Evolutionary conservation across 2,888 invertebrate species (phyloP).

Genomic region (Eupithecia vulgata): DNA sequence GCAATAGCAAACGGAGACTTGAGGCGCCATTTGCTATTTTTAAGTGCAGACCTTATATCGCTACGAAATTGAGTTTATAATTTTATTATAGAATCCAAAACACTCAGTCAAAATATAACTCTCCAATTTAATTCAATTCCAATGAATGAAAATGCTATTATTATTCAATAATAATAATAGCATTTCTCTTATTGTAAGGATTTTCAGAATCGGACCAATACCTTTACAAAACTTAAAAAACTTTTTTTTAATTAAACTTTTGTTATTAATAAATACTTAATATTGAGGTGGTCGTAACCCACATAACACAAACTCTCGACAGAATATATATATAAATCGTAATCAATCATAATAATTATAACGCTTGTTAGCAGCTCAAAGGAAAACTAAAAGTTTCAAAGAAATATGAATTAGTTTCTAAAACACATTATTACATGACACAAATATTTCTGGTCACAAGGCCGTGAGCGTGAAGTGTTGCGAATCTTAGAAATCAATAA

Average conservation of each 20-base stretch:
- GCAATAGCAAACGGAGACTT: too few species aligned
- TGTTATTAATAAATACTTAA: background rate
- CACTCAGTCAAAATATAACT: background rate
- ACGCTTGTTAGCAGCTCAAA: constrained; percentile 41
- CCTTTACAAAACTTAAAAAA: too few species aligned
- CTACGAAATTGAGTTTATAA: background rate
- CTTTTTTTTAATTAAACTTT: too few species aligned
- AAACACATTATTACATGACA: constrained; percentile 48
- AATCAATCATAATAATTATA: constrained; percentile 55
- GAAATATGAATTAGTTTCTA: constrained; percentile 49
- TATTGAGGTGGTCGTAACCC: background rate
- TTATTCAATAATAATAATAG: too few species aligned
- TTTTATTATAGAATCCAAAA: background rate
- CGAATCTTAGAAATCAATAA: constrained; percentile 29
- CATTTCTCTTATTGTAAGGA: background rate
- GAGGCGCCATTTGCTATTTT: background rate
- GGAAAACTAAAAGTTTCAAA: constrained; percentile 46
- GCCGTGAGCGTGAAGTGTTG: constrained; percentile 32
- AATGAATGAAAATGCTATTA: too few species aligned
- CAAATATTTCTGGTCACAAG: constrained; percentile 42
- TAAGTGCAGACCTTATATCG: background rate
- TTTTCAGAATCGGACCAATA: background rate
- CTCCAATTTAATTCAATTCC: too few species aligned
- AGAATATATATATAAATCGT: constrained; percentile 19
- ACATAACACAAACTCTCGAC: background rate